Conservation (phyloP, 2,113 vertebrate species). For the Otus sunia region DNA sequence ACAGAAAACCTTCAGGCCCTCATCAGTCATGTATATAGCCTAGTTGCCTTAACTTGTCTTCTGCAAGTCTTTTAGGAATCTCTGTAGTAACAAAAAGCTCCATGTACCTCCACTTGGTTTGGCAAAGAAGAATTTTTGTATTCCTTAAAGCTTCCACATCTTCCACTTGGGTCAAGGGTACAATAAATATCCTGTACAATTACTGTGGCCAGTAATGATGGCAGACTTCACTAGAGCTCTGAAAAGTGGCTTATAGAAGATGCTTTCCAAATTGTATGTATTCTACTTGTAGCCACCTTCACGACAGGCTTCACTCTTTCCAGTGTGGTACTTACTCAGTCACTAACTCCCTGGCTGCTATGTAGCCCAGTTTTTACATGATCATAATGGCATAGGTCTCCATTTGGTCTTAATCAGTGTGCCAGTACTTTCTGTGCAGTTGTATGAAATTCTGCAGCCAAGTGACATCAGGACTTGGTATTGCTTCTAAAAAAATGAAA, state of each 20-base stretch:
- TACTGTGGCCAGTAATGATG: not conserved
- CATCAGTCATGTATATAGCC: not conserved
- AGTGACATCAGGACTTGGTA: not conserved
- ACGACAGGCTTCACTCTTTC: not conserved
- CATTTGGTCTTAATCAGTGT: not conserved
- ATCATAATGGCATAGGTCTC: not conserved
- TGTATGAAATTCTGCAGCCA: not conserved
- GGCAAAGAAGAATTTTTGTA: not conserved
- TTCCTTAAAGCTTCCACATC: not conserved
- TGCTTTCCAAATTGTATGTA: not conserved
- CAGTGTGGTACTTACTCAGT: not conserved
- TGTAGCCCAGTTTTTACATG: not conserved
- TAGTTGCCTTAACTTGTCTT: not conserved
- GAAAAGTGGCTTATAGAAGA: not conserved
- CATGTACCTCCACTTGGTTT: not conserved
- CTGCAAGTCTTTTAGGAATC: not conserved
- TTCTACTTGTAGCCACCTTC: not conserved
- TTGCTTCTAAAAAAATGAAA: not conserved
- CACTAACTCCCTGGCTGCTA: not conserved
- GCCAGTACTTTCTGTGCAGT: fast-evolving
- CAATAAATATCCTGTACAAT: not conserved
- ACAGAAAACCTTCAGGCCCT: not conserved
- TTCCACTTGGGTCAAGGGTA: not conserved
- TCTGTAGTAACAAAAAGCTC: not conserved
- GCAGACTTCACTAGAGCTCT: not conserved